Base-by-base conservation (phyloP, 2,888 invertebrate genomes). In the Coremacera marginata region DNA sequence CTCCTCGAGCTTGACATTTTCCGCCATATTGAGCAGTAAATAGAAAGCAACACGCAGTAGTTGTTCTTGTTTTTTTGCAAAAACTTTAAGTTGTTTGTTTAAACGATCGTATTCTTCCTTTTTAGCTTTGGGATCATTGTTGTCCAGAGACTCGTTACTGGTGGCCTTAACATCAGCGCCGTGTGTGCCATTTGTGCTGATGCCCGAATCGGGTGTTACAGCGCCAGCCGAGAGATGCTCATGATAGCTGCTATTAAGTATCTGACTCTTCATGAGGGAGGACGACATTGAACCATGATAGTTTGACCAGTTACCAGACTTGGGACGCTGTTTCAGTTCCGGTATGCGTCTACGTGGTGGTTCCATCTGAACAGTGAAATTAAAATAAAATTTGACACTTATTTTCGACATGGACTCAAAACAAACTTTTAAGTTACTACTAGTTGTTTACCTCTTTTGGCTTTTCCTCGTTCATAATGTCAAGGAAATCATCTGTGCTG, bases 41-140 rank as follows among this genome's bases (percentile, higher is more conserved):
- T 98, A 97, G 88, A 96, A 96, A 3, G 96, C 95, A 65, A 97
- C 98, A 88, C 97, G 91, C 49, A 98, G 90, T 27, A 98, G 91
- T 86, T 97, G 96, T 85, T 98, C 98, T 88, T 99, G 98, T 89
- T 98, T 97, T 85, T 94, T 95, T 16, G 97, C 95, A 77, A 98
- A 91, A 55, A 93, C 92, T 85, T 94, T 94, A 70, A 95, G 92
- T 88, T 95, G 95, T 83, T 94, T 92, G 79, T 93, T 92, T 86
- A 93, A 92, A 86, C 93, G 96, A 87, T 94, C 97, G 88, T 94
- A 94, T 90, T 94, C 97, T 86, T 93, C 94, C 87, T 90, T 92
- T 81, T 91, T 90, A 37, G 89, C 89, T 87, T 88, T 90, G 2
- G 88, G 88, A 84, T 89, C 89, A 77, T 85, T 88, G 5, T 85